Base-by-base conservation (phyloP, 2,113 vertebrate species). In the Manacus vitellinus region DNA sequence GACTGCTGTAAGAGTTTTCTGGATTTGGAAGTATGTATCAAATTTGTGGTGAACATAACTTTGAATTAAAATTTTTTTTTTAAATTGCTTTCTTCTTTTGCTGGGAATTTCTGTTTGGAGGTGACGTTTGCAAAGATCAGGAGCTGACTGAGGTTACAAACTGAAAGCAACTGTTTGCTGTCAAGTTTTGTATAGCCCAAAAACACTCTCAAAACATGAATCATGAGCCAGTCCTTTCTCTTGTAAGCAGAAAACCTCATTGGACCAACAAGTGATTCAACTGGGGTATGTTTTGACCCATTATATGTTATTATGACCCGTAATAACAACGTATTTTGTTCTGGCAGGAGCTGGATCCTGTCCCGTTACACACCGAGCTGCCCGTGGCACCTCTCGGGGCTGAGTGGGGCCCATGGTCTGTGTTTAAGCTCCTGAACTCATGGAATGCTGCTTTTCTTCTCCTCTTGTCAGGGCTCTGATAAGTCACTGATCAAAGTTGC, bases 401-500 rank as follows among this genome's bases (percentile, higher is more conserved):
- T 63, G 76, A 47, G 44, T 51, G 47, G 12, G 68, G 67, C 33
- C 8, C 1, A 3, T 30, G 68, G 46, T 56, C 74, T 66, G 20
- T 30, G 33, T 47, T 83, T 46, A 27, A 82, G 49, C 37, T 37
- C n/a, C 80, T 85, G 56, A 76, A 5, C 28, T 65, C 0, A 0
- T 44, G 35, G 49, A 37, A 4, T 75, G 47, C 70, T 89, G 62
- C 81, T 89, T 77, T 85, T 88, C 59, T 77, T 20, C 70, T 79
- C 6, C 0, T 54, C 73, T 72, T 43, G 49, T 87, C 80, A 70
- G 87, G 1, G 39, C 67, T 94, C 62, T 73, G 87, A 76, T 89
- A 89, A 68, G 8, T 14, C 74, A 35, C 41, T 88, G 87, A 92
- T 96, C 93, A 93, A 93, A 96, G 81, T 27, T 39, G 43, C 62